These are phyloP conservation scores for Coregonus sp. DNA, from an alignment of 2,797 vertebrate species.

Conservation along the genomic window DNA sequence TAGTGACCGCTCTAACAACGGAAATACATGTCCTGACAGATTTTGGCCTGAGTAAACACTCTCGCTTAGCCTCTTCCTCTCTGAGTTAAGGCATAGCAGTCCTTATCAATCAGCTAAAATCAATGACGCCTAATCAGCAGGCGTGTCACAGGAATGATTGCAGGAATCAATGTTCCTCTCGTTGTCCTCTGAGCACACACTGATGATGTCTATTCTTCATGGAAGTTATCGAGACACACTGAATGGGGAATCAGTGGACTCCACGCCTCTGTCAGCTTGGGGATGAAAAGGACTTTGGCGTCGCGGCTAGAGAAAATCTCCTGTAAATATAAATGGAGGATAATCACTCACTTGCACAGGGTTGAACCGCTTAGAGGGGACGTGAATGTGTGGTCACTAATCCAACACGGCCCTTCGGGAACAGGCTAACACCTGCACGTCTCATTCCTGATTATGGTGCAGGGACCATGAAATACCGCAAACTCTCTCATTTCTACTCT, in stretches of 20 bases:
- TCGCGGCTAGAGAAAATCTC: conserved; percentile 11
- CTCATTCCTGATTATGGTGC: not conserved
- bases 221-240: conserved; percentile 20
- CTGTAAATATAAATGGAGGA: conserved; percentile 1
- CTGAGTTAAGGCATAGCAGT: no score
- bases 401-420: conserved; percentile 40
- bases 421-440: conserved; percentile 37
- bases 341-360: conserved; percentile 17
- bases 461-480: not conserved
- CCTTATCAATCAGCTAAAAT: not conserved
- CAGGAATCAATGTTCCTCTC: conserved; percentile 2
- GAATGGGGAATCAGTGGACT: conserved; percentile 30
- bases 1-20: no score
- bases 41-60: no score
- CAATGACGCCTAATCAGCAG: not conserved
- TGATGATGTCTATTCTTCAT: conserved; percentile 33
- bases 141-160: not conserved
- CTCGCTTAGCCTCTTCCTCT: no score
- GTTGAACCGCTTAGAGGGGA: conserved; percentile 28
- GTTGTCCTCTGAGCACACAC: not conserved
- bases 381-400: conserved; percentile 24
- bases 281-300: conserved; percentile 10
- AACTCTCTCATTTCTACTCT: not conserved
- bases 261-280: conserved; percentile 2
- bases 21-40: no score